Evolutionary conservation across 2,888 invertebrate species (phyloP), one percentile per base, ranked within the genome.

Genomic region (Kuschelorhynchus macadamiae): DNA sequence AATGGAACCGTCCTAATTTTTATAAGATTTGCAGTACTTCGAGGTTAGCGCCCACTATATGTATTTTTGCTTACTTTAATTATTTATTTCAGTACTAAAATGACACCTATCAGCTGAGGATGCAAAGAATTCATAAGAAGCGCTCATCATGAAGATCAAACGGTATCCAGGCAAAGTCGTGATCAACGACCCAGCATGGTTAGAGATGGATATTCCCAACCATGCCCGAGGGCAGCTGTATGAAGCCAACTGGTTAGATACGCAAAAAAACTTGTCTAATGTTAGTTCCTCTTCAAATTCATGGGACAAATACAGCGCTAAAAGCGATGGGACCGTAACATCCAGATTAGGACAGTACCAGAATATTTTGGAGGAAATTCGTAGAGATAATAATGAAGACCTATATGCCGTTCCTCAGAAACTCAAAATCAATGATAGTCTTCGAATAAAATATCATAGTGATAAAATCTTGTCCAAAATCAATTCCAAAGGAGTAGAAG

Each of bases 81-180:
- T 36, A 36, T 36, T 36, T 30, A n/a, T 50, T 50, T 50, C 32
- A 36, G 36, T 25, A 5, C 7, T 25, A 25, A 25, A 25, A 25
- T 25, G 7, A 25, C 25, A 25, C 7, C 4, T 7, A 25, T 7
- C 25, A 5, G 25, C 25, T 25, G 25, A 18, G 14, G 16, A 49
- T n/a, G 12, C 49, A 9, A n/a, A 21, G 11, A n/a, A 25, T 7
- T 5, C 25, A 25, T 25, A 25, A 25, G n/a, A n/a, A n/a, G n/a
- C n/a, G n/a, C n/a, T 25, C 3, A 78, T 72, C 70, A 94, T 94
- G 94, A 93, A 92, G 87, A 92, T 94, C 73, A 91, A 92, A 82
- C 91, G 91, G 78, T 92, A 94, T 83, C 94, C 94, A 42, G 94
- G 94, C 73, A 92, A 92, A 84, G 94, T 91, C 72, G 92, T 93